Base-by-base conservation (phyloP, 2,113 vertebrate species). In the Oceanodroma tethys region DNA sequence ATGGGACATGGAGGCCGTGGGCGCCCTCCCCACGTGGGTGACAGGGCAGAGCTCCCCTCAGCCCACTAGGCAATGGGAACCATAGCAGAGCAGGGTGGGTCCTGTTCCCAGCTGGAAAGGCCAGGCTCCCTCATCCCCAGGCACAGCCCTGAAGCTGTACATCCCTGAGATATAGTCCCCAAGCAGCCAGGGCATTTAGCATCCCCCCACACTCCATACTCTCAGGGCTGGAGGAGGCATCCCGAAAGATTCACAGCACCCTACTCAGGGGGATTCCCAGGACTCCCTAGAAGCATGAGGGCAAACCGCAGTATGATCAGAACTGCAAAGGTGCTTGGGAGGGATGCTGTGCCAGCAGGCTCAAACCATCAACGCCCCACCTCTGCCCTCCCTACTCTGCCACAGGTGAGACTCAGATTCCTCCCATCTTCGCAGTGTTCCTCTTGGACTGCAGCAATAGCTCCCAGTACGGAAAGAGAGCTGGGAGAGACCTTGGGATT, bases 121-220 rank as follows among this genome's bases (percentile, higher is more conserved):
- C 34, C 56, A 75, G 26, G 21, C 34, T 20, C 48, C 6, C 43
- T 65, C 56, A 43, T 42, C 13, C 13, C 18, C 23, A 71, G 9
- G 22, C 15, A 3, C 1, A 74, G 27, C 34, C 34, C 56, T 63
- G 27, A 71, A 65, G 62, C 32, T 47, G 18, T 16, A 47, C 11
- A 27, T 1, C 42, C 6, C 3, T 4, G 9, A 82, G 34, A 74
- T 7, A 36, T 0, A 67, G 59, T 18, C 38, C 15, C 22, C 68
- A 79, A 0, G 16, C 68, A 90, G 17, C 13, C 50, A 86, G 32
- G 42, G 20, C 60, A 63, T 22, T 82, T 16, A 11, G 40, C 47
- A 74, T 8, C n/a, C 36, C 43, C 15, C 14, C 29, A 27, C 3
- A 10, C 16, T 76, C 73, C 2, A 2, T 13, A 36, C 30, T 65